These are phyloP conservation scores for Abrostola triplasia DNA, from an alignment of 2,888 invertebrate genomes.

Conservation along the genomic window DNA sequence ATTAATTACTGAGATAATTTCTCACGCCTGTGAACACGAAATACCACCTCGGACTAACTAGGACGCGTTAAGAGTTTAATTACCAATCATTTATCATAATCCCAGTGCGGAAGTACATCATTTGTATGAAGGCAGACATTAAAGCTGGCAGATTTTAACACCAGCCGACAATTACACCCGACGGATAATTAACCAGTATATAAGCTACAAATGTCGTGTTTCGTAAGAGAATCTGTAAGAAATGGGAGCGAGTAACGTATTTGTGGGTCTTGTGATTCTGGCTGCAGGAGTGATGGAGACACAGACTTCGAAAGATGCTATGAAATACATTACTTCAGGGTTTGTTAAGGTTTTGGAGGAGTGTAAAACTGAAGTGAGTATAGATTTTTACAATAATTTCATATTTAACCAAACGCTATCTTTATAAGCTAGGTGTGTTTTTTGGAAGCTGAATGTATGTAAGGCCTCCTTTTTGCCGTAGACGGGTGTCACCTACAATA, in stretches of 20 bases:
- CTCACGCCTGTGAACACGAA: constrained; percentile 1
- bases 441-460: no score
- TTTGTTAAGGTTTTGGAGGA: constrained; percentile 73
- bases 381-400: neutral
- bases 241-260: constrained; percentile 33
- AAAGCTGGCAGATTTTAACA: constrained; percentile 3
- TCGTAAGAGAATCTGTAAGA: neutral
- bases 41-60: constrained; percentile 7
- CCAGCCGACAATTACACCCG: constrained; percentile 29
- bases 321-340: constrained; percentile 69
- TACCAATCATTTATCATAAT: constrained; percentile 17
- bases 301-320: constrained; percentile 64
- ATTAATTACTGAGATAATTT: constrained; percentile 2
- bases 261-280: constrained; percentile 46
- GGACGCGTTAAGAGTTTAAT: constrained; percentile 28
- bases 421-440: no score
- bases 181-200: constrained; percentile 30
- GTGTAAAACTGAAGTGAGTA: constrained; percentile 72
- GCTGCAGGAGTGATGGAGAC: constrained; percentile 40
- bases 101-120: constrained; percentile 18
- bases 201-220: constrained; percentile 19
- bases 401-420: no score
- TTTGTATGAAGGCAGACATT: constrained; percentile 4
- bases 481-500: no score
- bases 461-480: no score